Base-by-base conservation (phyloP, 2,888 invertebrate genomes). In the Trissolcus brochymenae region DNA sequence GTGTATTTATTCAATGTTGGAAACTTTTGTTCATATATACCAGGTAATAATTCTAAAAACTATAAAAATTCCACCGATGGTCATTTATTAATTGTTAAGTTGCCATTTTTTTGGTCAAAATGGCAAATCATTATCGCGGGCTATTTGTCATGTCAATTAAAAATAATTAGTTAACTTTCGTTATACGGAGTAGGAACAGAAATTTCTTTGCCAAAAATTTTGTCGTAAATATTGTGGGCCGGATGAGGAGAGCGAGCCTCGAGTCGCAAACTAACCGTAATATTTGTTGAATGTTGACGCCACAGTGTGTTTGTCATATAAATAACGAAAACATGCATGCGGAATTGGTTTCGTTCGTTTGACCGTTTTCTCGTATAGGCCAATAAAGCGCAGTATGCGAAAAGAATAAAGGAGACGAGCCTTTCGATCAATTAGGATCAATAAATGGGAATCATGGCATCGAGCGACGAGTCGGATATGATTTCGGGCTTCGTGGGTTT, bases 381-480 rank as follows among this genome's bases (percentile, higher is more conserved):
- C 56, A 67, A 68, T 75, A 53, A 68, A 67, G 64, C 9, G 11
- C 16, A 40, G 14, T 13, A 40, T 35, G 17, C 14, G 53, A 46
- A 16, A 51, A 41, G 41, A 29, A 1, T 6, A 51, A 51, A 53
- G 43, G 51, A 51, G 40, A n/a, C 41, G 73, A 56, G 57, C 6
- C 84, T 86, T 86, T 85, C 87, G 86, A 88, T 88, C 86, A 88
- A 88, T 88, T 88, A 88, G 86, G 84, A 82, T 83, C 87, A 88
- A 88, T 87, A 88, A 88, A 87, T 87, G 86, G 84, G 82, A 79
- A 80, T 81, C 80, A 81, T 78, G 81, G 82, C 81, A 76, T 68
- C 61, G 51, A 71, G 61, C 79, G 80, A 78, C 80, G 78, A 76
- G 75, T 78, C 70, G 80, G 76, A 74, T 76, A 78, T 75, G 81